Evolutionary conservation across 2,113 vertebrate species (phyloP).

Genomic region (Thamnophis sirtalis): DNA sequence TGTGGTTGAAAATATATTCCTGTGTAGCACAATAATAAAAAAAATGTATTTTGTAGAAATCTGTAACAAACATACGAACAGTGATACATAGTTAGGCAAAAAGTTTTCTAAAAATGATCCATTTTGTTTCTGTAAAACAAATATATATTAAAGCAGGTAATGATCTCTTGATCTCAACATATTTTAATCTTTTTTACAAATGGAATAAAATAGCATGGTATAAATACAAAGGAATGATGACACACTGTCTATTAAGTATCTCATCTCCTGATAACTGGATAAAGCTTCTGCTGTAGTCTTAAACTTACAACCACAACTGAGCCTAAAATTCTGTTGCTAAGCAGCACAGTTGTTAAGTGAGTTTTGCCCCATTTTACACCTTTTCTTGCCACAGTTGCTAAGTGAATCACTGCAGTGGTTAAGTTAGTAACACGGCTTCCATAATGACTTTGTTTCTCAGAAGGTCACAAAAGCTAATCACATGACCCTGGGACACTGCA

Average conservation of each 20-base stretch:
- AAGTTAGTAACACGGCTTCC: not conserved
- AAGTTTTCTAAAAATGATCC: not conserved
- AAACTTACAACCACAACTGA: not conserved
- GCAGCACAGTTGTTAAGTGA: not conserved
- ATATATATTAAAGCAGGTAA: not conserved
- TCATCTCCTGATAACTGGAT: not conserved
- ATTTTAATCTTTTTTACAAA: not conserved
- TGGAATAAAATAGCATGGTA: not conserved
- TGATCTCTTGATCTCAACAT: not conserved
- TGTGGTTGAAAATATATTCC: not conserved
- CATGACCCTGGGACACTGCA: not conserved
- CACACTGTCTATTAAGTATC: not conserved
- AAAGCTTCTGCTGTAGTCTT: not conserved
- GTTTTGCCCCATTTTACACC: not conserved
- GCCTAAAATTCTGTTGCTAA: not conserved
- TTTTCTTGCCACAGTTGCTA: not conserved
- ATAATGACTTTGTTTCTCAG: not conserved
- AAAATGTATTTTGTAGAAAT: not conserved
- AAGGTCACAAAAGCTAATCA: not conserved
- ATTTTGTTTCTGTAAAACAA: not conserved
- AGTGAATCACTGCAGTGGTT: not conserved
- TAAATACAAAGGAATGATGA: not conserved
- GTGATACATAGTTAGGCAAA: not conserved
- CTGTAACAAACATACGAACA: not conserved
- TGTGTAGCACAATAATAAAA: not conserved